Evolutionary conservation across 2,113 vertebrate genomes (phyloP).

Genomic region (Aleadryas rufinucha): DNA sequence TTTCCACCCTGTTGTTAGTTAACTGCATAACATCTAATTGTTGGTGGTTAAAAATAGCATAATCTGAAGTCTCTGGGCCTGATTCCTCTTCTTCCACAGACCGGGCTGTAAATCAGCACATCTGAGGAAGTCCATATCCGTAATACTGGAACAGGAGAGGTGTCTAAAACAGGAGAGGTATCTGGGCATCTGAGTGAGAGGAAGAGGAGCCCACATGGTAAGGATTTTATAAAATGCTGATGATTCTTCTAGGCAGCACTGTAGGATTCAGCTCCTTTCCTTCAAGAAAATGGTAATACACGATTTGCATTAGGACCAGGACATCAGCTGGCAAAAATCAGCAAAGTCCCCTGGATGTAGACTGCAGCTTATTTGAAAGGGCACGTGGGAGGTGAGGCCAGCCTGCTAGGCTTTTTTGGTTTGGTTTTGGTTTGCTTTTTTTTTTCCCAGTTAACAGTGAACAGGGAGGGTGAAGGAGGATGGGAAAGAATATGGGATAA

Average conservation of each 20-base stretch:
- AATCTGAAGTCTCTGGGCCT: not conserved
- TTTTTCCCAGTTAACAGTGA: not conserved
- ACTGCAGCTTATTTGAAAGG: not conserved
- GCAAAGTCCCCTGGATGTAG: not conserved
- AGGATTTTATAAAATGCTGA: not conserved
- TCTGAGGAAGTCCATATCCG: not conserved
- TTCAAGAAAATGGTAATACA: not conserved
- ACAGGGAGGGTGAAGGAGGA: not conserved
- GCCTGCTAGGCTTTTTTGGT: not conserved
- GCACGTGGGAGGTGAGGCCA: not conserved
- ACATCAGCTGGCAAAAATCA: not conserved
- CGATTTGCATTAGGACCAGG: accelerated
- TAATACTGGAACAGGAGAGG: not conserved
- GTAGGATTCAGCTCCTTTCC: not conserved
- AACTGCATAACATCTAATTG: conserved; percentile 25
- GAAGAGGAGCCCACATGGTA: not conserved
- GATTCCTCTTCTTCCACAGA: not conserved
- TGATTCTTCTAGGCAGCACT: not conserved
- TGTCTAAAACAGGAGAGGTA: not conserved
- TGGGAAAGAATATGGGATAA: not conserved
- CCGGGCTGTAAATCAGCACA: not conserved
- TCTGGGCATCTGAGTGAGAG: not conserved
- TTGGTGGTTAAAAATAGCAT: conserved; percentile 33
- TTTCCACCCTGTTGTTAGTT: conserved; percentile 46
- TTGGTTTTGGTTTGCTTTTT: not conserved